Conservation (phyloP, 2,888 invertebrate species). For the Agrochola lota region DNA sequence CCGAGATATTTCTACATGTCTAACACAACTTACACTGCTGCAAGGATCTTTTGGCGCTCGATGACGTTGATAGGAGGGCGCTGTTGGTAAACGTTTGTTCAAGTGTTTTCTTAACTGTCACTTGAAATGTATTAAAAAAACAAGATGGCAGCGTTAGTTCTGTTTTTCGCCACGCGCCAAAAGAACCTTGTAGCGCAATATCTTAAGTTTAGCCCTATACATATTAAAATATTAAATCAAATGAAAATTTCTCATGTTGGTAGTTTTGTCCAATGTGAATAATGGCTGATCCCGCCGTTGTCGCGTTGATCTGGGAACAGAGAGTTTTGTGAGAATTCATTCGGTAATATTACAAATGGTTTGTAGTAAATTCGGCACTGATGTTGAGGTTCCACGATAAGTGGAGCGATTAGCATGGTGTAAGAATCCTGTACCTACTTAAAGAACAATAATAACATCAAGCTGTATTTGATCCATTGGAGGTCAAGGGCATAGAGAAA, state of each 20-base stretch:
- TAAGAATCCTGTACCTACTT: too few species aligned
- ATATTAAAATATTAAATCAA: constrained; percentile 28
- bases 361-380: too few species aligned
- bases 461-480: too few species aligned
- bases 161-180: background rate
- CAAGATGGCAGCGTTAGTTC: background rate
- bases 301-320: constrained; percentile 73
- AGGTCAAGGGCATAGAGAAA: too few species aligned
- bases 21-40: background rate
- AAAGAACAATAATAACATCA: too few species aligned
- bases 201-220: background rate
- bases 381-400: too few species aligned
- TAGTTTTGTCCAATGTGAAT: constrained; percentile 74
- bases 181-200: background rate
- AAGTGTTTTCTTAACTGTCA: background rate
- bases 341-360: background rate
- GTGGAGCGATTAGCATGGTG: too few species aligned
- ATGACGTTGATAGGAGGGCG: too few species aligned
- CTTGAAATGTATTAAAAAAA: background rate
- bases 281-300: constrained; percentile 70
- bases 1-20: background rate
- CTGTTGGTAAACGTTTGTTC: background rate
- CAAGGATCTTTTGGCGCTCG: background rate
- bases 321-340: background rate
- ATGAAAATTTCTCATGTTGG: constrained; percentile 82